phyloP scores from a whole-genome alignment of 2,888 invertebrate species.

The Diadromus collaris region DNA sequence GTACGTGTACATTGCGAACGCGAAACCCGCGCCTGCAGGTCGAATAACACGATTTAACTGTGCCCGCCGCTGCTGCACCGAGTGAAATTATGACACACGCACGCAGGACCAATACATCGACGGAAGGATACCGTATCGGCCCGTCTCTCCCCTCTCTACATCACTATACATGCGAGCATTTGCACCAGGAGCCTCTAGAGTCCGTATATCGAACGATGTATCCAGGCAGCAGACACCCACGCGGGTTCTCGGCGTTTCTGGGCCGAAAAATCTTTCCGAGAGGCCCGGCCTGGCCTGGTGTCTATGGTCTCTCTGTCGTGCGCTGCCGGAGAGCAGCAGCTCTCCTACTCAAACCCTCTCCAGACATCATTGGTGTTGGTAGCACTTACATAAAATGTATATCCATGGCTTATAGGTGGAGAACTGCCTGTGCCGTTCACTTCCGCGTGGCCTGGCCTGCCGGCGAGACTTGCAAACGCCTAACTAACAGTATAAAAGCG shows the following conservation, averaged over 20 bases:
- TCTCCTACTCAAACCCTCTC: constrained; percentile 31
- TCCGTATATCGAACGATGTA: constrained; percentile 66
- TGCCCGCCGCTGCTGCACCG: constrained; percentile 38
- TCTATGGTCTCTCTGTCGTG: background rate
- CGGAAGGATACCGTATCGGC: constrained; percentile 11
- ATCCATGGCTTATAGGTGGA: constrained; percentile 21
- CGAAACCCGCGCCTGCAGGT: constrained; percentile 25
- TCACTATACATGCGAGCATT: background rate
- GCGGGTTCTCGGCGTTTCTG: constrained; percentile 71
- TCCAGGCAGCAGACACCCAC: constrained; percentile 76
- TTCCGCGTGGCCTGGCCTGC: constrained; percentile 73
- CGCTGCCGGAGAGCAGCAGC: constrained; percentile 21
- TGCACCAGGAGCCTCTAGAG: constrained; percentile 41
- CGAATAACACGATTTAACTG: constrained; percentile 40
- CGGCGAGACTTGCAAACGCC: constrained; percentile 54
- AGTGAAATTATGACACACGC: constrained; percentile 49
- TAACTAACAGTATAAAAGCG: constrained; percentile 17
- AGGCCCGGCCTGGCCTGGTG: constrained; percentile 45
- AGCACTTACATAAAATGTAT: constrained; percentile 43
- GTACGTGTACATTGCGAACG: constrained; percentile 19
- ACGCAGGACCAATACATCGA: constrained; percentile 35
- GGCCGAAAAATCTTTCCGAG: constrained; percentile 73
- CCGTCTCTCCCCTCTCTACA: constrained; percentile 7
- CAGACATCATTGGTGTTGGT: background rate
- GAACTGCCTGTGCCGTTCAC: constrained; percentile 70